phyloP scores from a whole-genome alignment of 2,797 vertebrate species.

The Clarias platycephalus region DNA sequence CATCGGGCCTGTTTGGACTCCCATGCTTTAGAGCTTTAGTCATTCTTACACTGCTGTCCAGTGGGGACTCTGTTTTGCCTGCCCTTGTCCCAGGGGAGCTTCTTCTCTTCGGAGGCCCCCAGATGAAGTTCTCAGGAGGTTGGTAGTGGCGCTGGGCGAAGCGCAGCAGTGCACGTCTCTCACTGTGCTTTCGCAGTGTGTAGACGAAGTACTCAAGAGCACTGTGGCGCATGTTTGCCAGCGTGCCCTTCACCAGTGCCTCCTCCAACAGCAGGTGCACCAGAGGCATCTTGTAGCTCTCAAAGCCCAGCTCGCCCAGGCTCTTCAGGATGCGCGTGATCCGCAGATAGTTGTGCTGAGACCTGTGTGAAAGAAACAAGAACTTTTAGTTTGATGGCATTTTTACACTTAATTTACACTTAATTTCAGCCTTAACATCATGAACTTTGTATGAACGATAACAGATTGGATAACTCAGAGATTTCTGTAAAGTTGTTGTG shows the following conservation, averaged over 20 bases:
- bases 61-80: conserved; percentile 59
- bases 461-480: background rate
- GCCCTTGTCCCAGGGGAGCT: conserved; percentile 57
- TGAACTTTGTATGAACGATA: background rate
- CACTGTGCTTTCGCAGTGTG: conserved; percentile 86
- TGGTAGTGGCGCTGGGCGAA: conserved; percentile 87
- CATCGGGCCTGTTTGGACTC: conserved; percentile 59
- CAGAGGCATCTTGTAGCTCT: conserved; percentile 91
- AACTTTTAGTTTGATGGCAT: background rate
- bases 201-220: conserved; percentile 95
- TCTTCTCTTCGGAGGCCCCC: conserved; percentile 83
- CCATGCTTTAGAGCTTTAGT: conserved; percentile 39
- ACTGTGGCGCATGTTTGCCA: conserved; percentile 94
- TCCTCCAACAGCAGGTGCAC: conserved; percentile 91
- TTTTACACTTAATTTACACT: background rate
- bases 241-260: conserved; percentile 83
- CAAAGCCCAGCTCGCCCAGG: conserved; percentile 93
- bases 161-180: conserved; percentile 86
- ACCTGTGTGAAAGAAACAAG: conserved; percentile 71
- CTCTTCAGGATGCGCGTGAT: conserved; percentile 98
- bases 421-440: background rate
- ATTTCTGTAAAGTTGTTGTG: background rate
- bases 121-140: conserved; percentile 90
- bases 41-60: conserved; percentile 50
- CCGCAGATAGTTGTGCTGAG: conserved; percentile 96